Evolutionary conservation across 2,888 invertebrate species (phyloP).

Genomic region (Drosophila infuscata): DNA sequence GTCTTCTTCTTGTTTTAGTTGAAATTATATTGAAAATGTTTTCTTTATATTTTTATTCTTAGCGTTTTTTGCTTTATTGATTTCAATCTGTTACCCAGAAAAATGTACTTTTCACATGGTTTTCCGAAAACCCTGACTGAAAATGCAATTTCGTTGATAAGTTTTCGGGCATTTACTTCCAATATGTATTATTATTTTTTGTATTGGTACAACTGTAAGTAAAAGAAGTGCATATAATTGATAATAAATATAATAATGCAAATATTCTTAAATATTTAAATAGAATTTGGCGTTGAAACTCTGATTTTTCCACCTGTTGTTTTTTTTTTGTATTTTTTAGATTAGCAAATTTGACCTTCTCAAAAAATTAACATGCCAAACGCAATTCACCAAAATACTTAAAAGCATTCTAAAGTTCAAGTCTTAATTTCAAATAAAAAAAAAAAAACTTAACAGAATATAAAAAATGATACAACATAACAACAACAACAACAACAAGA

Average conservation of each 20-base stretch:
- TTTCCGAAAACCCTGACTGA: constrained; percentile 25
- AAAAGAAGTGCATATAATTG: constrained; percentile 2
- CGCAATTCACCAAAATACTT: constrained; percentile 9
- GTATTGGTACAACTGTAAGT: constrained; percentile 36
- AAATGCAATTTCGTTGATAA: constrained; percentile 28
- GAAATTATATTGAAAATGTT: constrained; percentile 45
- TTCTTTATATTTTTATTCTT: background rate
- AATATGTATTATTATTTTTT: constrained; percentile 1
- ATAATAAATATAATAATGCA: background rate
- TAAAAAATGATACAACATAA: constrained; percentile 3
- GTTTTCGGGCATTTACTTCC: constrained; percentile 16
- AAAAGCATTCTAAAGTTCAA: constrained; percentile 5
- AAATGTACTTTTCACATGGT: constrained; percentile 28
- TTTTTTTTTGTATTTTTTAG: background rate
- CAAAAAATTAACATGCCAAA: constrained; percentile 19
- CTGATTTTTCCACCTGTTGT: background rate
- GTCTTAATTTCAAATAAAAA: constrained; percentile 1
- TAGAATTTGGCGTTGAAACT: background rate
- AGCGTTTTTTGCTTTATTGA: constrained; percentile 8
- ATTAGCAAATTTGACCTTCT: background rate
- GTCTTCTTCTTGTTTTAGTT: constrained; percentile 27
- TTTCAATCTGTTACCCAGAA: constrained; percentile 32
- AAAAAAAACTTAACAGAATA: constrained; percentile 2
- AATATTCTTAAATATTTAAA: background rate
- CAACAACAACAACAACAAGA: background rate